Percentiles rank a stretch among this genome's conserved stretches.
Evolutionary conservation across 2,888 invertebrate species (phyloP).

Genomic region (Watsonalla binaria): DNA sequence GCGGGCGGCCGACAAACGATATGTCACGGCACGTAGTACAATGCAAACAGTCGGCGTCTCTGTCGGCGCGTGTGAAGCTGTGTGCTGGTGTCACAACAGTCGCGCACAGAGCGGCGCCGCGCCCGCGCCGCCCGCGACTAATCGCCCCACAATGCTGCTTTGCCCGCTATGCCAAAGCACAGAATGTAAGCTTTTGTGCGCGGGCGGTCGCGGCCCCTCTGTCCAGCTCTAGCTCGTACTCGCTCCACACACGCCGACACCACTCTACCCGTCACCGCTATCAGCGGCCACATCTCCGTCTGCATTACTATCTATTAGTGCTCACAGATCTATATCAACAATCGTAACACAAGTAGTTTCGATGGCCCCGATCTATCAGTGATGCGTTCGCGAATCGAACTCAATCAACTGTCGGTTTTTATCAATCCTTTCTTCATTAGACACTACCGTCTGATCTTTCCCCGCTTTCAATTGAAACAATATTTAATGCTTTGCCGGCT

Average conservation of each 20-base stretch:
- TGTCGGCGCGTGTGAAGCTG: conserved; percentile 63
- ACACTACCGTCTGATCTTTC: conserved; percentile 63
- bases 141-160: conserved; percentile 58
- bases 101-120: conserved; percentile 30
- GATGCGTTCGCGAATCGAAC: conserved; percentile 57
- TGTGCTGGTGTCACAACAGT: conserved; percentile 63
- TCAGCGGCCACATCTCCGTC: not conserved
- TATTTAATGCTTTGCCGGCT: conserved; percentile 73
- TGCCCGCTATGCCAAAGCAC: conserved; percentile 43
- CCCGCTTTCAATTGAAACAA: conserved; percentile 77
- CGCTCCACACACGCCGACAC: not conserved
- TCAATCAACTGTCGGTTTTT: conserved; percentile 60
- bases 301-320: conserved; percentile 6
- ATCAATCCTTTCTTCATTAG: conserved; percentile 72
- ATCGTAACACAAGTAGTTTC: conserved; percentile 58
- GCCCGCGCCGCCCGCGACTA: conserved; percentile 59
- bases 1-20: conserved; percentile 61
- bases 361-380: conserved; percentile 24
- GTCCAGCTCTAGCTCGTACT: not conserved
- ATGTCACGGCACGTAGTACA: conserved; percentile 74
- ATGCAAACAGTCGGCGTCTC: conserved; percentile 73
- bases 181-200: conserved; percentile 49
- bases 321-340: conserved; percentile 34
- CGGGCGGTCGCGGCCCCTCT: conserved; percentile 41
- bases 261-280: not conserved